These are phyloP conservation scores for Propithecus perrieri DNA, from an alignment of 2,797 vertebrate genomes.

Conservation along the genomic window DNA sequence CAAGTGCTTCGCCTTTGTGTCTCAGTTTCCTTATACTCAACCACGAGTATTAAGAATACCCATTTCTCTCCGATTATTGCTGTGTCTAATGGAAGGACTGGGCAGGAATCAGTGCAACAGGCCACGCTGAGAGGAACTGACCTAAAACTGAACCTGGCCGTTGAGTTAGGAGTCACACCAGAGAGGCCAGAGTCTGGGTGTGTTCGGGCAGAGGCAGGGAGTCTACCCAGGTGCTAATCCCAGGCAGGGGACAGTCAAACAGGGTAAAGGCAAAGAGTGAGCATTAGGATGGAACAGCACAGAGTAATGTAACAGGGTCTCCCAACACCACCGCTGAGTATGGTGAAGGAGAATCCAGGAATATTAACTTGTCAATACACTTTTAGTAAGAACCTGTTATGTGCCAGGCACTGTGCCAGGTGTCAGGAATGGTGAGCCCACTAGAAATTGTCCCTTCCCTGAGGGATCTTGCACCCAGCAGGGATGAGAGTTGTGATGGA, in stretches of 20 bases:
- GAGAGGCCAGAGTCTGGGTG: neutral
- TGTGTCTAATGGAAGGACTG: neutral
- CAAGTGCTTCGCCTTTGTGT: neutral
- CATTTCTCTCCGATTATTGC: neutral
- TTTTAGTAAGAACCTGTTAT: neutral
- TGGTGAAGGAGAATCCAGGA: neutral
- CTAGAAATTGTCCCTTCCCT: neutral
- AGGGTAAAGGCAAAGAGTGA: neutral
- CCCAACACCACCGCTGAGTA: neutral
- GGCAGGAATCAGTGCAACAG: neutral
- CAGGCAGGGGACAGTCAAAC: neutral
- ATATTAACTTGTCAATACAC: neutral
- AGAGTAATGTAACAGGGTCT: neutral
- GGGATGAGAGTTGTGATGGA: neutral
- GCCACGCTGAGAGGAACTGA: neutral
- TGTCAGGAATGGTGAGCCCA: neutral
- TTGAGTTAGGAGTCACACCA: neutral
- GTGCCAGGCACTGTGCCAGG: neutral
- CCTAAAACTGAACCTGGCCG: neutral
- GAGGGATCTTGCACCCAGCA: no score
- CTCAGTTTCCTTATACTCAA: neutral
- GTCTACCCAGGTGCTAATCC: neutral
- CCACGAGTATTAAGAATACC: neutral
- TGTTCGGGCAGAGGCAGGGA: accelerated
- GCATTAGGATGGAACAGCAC: neutral